Percentiles rank a stretch among this genome's conserved stretches.
Conservation (phyloP, 2,888 invertebrate genomes). For the Pheosia gnoma region DNA sequence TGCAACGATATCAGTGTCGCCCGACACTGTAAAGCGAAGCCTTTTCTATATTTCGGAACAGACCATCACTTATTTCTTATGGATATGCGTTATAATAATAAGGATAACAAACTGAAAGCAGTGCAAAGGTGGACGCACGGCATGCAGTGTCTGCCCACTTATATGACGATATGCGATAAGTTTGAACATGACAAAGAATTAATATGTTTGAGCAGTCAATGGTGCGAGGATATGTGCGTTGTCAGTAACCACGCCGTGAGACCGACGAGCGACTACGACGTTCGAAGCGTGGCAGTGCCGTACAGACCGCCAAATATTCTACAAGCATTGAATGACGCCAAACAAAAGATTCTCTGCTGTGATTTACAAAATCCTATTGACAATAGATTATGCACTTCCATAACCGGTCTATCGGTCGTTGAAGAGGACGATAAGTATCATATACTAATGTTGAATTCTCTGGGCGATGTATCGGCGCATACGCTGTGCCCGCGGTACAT, state of each 20-base stretch:
- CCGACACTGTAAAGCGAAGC: conserved; percentile 53
- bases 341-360: conserved; percentile 56
- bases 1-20: conserved; percentile 67
- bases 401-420: conserved; percentile 59
- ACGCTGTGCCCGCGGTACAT: conserved; percentile 61
- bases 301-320: conserved; percentile 68
- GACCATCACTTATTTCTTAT: conserved; percentile 69
- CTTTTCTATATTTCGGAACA: conserved; percentile 63
- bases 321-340: conserved; percentile 58
- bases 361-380: conserved; percentile 63
- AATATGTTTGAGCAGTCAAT: conserved; percentile 69
- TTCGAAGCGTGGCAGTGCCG: conserved; percentile 58
- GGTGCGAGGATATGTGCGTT: conserved; percentile 73
- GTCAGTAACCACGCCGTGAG: conserved; percentile 61
- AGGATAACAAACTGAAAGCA: conserved; percentile 50
- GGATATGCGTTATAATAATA: conserved; percentile 61
- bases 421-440: conserved; percentile 59
- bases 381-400: conserved; percentile 57
- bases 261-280: conserved; percentile 41
- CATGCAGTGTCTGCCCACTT: conserved; percentile 77
- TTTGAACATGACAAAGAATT: conserved; percentile 68
- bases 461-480: conserved; percentile 73
- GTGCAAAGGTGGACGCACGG: conserved; percentile 84
- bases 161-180: conserved; percentile 56
- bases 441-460: conserved; percentile 66